These are phyloP conservation scores for Hippocampus zosterae DNA, from an alignment of 2,113 vertebrate species.

Conservation along the genomic window DNA sequence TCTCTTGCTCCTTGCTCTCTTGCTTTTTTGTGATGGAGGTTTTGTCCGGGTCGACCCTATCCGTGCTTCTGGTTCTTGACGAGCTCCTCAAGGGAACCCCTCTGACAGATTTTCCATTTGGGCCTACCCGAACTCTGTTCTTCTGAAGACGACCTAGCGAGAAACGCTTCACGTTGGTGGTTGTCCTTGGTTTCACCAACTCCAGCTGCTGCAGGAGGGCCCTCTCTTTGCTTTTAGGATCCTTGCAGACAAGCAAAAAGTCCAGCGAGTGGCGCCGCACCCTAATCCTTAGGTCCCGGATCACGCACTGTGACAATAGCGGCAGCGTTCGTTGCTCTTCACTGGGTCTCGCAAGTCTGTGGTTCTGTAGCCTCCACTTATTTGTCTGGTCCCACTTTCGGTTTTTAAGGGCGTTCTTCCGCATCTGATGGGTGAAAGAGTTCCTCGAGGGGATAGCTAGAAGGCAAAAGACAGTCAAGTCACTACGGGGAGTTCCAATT, in stretches of 20 bases:
- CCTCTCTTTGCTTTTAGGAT: conserved; percentile 66
- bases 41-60: conserved; percentile 3
- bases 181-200: conserved; percentile 34
- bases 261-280: conserved; percentile 67
- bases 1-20: conserved; percentile 17
- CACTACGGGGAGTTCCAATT: neutral
- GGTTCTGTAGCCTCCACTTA: conserved; percentile 65
- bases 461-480: conserved; percentile 24
- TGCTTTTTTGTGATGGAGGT: conserved; percentile 29
- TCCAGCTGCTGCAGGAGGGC: conserved; percentile 59
- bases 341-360: conserved; percentile 39
- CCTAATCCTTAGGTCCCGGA: conserved; percentile 62
- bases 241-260: conserved; percentile 65
- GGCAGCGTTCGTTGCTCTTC: conserved; percentile 24
- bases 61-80: conserved; percentile 51
- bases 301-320: conserved; percentile 43
- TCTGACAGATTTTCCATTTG: conserved; percentile 34
- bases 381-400: conserved; percentile 59
- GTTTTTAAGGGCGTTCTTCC: conserved; percentile 69
- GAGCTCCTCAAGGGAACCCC: conserved; percentile 34
- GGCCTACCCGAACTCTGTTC: neutral
- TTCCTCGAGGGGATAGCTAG: conserved; percentile 72
- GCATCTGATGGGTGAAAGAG: conserved; percentile 72
- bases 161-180: conserved; percentile 49
- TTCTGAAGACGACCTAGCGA: conserved; percentile 23